Conservation (phyloP, 2,113 vertebrate genomes). For the Gavia stellata region DNA sequence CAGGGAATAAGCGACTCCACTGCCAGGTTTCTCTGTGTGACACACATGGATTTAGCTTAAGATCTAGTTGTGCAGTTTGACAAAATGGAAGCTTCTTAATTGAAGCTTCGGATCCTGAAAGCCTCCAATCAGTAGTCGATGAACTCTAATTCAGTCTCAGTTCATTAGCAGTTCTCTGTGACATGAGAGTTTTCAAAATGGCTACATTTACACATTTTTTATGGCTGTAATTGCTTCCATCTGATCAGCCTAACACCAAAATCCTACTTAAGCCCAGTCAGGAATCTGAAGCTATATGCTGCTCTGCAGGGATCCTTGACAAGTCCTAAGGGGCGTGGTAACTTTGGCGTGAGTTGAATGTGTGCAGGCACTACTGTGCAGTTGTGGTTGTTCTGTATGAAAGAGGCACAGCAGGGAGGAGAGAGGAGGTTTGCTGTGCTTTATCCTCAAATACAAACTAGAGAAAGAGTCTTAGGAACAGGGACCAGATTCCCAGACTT, state of each 20-base stretch:
- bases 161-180: not conserved
- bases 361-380: not conserved
- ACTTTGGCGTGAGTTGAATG: not conserved
- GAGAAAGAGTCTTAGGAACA: not conserved
- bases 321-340: accelerated
- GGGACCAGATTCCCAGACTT: not conserved
- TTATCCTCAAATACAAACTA: not conserved
- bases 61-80: not conserved
- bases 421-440: not conserved
- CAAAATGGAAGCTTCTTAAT: not conserved
- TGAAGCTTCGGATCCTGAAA: not conserved
- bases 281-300: not conserved
- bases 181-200: not conserved
- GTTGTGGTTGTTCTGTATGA: not conserved
- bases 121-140: accelerated
- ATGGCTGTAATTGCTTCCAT: not conserved
- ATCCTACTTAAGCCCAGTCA: not conserved
- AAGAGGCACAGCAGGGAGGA: not conserved
- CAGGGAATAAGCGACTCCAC: not conserved
- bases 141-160: not conserved
- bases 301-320: not conserved
- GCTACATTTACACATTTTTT: not conserved
- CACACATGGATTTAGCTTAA: not conserved
- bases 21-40: not conserved
- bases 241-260: not conserved